Percentiles rank a stretch among this genome's conserved stretches.
Conservation (phyloP, 2,113 vertebrate genomes). For the Lota lota region DNA sequence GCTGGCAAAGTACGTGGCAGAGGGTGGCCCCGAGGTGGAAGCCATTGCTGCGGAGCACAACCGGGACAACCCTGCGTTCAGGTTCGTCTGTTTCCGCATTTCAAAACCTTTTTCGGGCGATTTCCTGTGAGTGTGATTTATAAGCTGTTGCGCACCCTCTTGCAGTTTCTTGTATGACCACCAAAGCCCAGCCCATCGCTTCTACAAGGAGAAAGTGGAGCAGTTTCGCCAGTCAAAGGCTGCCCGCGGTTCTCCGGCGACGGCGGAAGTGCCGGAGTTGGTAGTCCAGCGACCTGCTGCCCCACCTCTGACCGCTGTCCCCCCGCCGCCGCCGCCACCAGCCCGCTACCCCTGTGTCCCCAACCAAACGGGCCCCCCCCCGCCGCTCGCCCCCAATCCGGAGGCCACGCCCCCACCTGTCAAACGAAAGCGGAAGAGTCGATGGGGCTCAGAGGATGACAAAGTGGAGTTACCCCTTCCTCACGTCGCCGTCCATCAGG, state of each 20-base stretch:
- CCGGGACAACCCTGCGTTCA: constrained; percentile 86
- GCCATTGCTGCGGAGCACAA: constrained; percentile 88
- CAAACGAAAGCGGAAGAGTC: constrained; percentile 92
- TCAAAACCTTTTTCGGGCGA: background rate
- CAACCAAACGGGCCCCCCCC: constrained; percentile 58
- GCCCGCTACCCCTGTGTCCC: background rate
- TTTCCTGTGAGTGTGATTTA: background rate
- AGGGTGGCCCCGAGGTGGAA: constrained; percentile 91
- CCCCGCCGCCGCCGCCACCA: constrained; percentile 24
- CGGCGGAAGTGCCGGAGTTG: constrained; percentile 15
- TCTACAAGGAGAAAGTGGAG: constrained; percentile 85
- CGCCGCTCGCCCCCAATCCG: constrained; percentile 19
- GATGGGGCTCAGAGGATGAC: constrained; percentile 93
- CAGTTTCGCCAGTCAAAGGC: constrained; percentile 76
- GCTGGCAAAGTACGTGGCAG: constrained; percentile 88
- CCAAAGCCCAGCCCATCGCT: constrained; percentile 81
- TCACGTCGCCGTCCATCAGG: constrained; percentile 59
- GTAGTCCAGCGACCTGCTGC: constrained; percentile 43
- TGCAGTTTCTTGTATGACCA: constrained; percentile 88
- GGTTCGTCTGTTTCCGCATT: constrained; percentile 58
- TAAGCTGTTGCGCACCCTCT: background rate
- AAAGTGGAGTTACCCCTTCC: constrained; percentile 81
- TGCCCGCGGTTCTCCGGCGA: constrained; percentile 18
- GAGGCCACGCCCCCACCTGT: constrained; percentile 39
- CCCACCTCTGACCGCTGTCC: constrained; percentile 5